phyloP scores from a whole-genome alignment of 2,797 vertebrate species.

The Caiman crocodilus region DNA sequence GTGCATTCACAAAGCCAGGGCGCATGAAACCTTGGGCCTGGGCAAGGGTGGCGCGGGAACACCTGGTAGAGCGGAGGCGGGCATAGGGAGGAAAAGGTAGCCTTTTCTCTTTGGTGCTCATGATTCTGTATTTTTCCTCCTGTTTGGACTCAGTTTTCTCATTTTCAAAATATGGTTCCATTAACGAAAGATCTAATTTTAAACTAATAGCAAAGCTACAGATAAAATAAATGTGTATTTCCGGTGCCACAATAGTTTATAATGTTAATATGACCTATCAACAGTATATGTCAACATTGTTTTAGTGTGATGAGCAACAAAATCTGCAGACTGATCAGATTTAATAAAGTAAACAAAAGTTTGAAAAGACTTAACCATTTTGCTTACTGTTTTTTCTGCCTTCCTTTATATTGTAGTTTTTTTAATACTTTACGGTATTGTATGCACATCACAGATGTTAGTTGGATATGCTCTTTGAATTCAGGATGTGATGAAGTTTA shows the following conservation, averaged over 20 bases:
- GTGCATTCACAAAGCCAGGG: no score
- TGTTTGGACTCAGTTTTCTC: background rate
- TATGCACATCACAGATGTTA: background rate
- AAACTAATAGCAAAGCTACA: background rate
- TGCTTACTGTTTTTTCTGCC: background rate
- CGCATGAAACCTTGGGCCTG: no score
- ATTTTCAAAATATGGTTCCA: background rate
- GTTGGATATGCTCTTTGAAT: background rate
- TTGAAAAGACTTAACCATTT: background rate
- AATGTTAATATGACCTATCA: background rate
- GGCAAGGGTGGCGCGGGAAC: no score
- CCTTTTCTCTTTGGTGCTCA: fast-evolving
- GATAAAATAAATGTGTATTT: background rate
- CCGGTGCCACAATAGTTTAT: background rate
- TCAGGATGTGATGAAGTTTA: background rate
- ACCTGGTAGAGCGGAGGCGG: no score
- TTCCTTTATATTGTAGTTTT: background rate
- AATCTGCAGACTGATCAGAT: background rate
- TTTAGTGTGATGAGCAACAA: background rate
- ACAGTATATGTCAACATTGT: background rate
- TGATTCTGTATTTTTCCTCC: background rate
- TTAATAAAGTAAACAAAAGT: background rate
- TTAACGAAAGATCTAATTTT: background rate
- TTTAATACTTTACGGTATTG: background rate
- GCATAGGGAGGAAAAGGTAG: no score